Percentiles rank a stretch among this genome's conserved stretches.
Evolutionary conservation across 2,888 invertebrate genomes (phyloP).

Genomic region (Argyresthia goedartella): DNA sequence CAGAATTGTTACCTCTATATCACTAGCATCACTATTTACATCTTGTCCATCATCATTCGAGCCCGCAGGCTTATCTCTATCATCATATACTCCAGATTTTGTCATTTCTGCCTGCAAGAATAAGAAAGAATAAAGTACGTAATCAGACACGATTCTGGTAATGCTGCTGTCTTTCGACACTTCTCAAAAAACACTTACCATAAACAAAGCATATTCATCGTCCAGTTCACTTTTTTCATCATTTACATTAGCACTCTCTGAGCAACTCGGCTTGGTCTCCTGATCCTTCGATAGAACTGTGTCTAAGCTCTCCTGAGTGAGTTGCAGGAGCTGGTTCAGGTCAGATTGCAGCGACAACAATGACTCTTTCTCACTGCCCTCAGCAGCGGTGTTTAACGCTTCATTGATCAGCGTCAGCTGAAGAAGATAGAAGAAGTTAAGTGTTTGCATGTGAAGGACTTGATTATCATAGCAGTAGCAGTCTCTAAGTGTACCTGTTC

Average conservation of each 20-base stretch:
- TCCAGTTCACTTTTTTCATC: slow-evolving; percentile 34
- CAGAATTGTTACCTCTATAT: slow-evolving; percentile 49
- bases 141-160: too few relatives aligned
- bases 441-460: slow-evolving; percentile 7
- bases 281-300: slow-evolving; percentile 22
- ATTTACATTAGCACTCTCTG: slow-evolving; percentile 9
- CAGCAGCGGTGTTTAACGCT: slow-evolving; percentile 59
- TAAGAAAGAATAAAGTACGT: background rate
- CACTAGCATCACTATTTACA: slow-evolving; percentile 44
- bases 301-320: slow-evolving; percentile 74
- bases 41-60: slow-evolving; percentile 33
- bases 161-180: background rate
- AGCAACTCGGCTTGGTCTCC: slow-evolving; percentile 12
- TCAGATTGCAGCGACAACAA: slow-evolving; percentile 73
- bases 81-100: slow-evolving; percentile 51
- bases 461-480: background rate
- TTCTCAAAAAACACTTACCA: slow-evolving; percentile 58
- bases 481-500: slow-evolving; percentile 34
- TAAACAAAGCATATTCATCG: slow-evolving; percentile 77
- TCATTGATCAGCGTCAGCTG: slow-evolving; percentile 75
- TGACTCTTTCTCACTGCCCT: slow-evolving; percentile 65
- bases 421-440: slow-evolving; percentile 12
- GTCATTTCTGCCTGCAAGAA: slow-evolving; percentile 66
- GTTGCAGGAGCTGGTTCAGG: slow-evolving; percentile 75
- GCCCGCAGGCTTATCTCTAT: slow-evolving; percentile 20